These are phyloP conservation scores for Sinonovacula constricta DNA, from an alignment of 1,140 invertebrate species.

Conservation along the genomic window DNA sequence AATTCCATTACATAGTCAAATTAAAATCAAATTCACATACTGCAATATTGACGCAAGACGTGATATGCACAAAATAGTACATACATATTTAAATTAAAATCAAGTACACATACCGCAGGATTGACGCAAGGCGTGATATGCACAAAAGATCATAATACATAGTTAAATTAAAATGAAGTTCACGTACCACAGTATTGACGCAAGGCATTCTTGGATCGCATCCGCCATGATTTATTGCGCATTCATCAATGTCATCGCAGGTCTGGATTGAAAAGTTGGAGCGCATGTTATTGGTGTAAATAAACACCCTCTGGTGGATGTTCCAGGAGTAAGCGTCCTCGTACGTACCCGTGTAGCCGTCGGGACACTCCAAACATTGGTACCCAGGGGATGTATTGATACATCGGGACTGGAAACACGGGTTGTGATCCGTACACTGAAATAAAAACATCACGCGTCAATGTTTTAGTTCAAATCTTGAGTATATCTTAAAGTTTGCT, in stretches of 20 bases:
- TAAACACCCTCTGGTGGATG: conserved; percentile 45
- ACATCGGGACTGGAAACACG: conserved; percentile 33
- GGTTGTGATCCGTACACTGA: conserved; percentile 23
- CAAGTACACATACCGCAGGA: too few species aligned
- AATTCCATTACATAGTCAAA: too few species aligned
- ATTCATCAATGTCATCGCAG: conserved; percentile 62
- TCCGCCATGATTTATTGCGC: conserved; percentile 58
- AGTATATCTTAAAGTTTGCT: too few species aligned
- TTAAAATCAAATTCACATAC: too few species aligned
- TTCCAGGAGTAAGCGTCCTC: conserved; percentile 58
- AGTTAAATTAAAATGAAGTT: background rate
- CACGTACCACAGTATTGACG: conserved; percentile 62
- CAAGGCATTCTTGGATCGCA: conserved; percentile 57
- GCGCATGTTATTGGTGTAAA: conserved; percentile 28
- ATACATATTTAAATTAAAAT: too few species aligned
- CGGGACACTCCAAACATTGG: conserved; percentile 60
- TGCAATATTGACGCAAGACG: background rate
- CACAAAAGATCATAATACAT: background rate
- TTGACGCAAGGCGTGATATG: background rate
- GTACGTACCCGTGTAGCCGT: conserved; percentile 58
- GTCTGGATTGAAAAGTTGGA: conserved; percentile 44
- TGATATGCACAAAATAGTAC: background rate
- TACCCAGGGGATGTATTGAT: conserved; percentile 64
- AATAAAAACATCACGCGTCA: too few species aligned
- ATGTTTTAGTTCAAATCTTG: too few species aligned